Percentiles rank a stretch among this genome's conserved stretches.
Conservation (phyloP, 2,888 invertebrate genomes). For the Teleiodes luculella region DNA sequence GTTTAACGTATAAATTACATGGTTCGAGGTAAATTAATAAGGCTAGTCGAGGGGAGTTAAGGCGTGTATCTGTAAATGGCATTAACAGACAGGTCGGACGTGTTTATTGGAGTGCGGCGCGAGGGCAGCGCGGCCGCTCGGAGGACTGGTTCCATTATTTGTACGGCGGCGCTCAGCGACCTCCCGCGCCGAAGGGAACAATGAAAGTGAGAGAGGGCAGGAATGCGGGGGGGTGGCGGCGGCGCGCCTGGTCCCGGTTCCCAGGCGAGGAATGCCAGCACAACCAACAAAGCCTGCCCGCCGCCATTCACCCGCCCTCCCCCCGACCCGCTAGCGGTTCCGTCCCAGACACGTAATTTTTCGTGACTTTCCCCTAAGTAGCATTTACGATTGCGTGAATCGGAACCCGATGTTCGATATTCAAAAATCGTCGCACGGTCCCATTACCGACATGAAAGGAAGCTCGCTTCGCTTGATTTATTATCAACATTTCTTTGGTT, state of each 20-base stretch:
- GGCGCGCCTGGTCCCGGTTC: constrained; percentile 64
- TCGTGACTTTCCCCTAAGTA: constrained; percentile 64
- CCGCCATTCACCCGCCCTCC: constrained; percentile 69
- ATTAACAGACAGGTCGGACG: constrained; percentile 59
- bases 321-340: constrained; percentile 47
- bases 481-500: constrained; percentile 10
- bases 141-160: constrained; percentile 67
- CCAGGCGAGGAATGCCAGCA: constrained; percentile 77
- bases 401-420: constrained; percentile 44
- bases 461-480: constrained; percentile 34
- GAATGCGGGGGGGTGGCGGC: constrained; percentile 61
- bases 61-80: constrained; percentile 61
- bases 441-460: constrained; percentile 39
- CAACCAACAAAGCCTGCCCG: constrained; percentile 74
- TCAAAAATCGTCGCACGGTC: constrained; percentile 45
- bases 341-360: constrained; percentile 62
- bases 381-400: constrained; percentile 48
- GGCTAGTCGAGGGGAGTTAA: constrained; percentile 31
- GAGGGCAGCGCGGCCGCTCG: constrained; percentile 48
- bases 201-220: constrained; percentile 77
- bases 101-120: constrained; percentile 61
- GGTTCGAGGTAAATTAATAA: constrained; percentile 24
- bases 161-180: constrained; percentile 63
- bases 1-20: constrained; percentile 24
- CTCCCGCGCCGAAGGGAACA: constrained; percentile 75